phyloP scores from a whole-genome alignment of 2,888 invertebrate genomes.

The Epirrhoe tristata region DNA sequence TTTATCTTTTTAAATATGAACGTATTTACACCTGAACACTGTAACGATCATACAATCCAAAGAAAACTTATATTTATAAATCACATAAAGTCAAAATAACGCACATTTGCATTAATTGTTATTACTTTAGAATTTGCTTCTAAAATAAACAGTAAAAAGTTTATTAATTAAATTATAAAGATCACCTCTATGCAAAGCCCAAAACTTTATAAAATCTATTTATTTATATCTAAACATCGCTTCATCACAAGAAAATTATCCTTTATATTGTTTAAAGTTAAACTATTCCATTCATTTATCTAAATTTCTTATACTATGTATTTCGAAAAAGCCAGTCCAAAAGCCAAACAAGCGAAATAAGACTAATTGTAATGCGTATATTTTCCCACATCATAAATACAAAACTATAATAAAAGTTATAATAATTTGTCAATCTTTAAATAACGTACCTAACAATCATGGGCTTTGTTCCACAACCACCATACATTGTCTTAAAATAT shows the following conservation, averaged over 20 bases:
- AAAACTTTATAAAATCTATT: conserved; percentile 26
- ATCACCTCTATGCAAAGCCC: conserved; percentile 37
- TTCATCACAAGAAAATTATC: conserved; percentile 56
- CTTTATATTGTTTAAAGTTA: conserved; percentile 50
- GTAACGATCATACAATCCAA: conserved; percentile 69
- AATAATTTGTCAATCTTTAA: conserved; percentile 43
- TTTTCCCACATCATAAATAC: conserved; percentile 83
- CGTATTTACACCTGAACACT: conserved; percentile 72
- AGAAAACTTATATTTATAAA: conserved; percentile 72
- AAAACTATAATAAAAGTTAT: conserved; percentile 61
- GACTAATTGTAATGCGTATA: conserved; percentile 84
- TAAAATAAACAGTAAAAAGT: conserved; percentile 41
- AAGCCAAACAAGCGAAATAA: conserved; percentile 76
- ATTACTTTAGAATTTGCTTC: conserved; percentile 66
- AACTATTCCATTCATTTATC: conserved; percentile 65
- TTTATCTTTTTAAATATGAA: conserved; percentile 63
- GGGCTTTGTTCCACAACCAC: conserved; percentile 49
- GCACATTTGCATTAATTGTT: conserved; percentile 51
- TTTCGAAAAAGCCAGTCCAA: conserved; percentile 77
- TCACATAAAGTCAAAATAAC: conserved; percentile 74
- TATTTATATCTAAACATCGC: conserved; percentile 42
- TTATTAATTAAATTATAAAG: conserved; percentile 31
- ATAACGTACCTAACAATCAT: conserved; percentile 34
- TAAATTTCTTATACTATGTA: conserved; percentile 67
- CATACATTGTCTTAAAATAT: conserved; percentile 32